Percentiles rank a stretch among this genome's conserved stretches.
Evolutionary conservation across 1,140 invertebrate genomes (phyloP).

Genomic region (Drosophila bipectinata): DNA sequence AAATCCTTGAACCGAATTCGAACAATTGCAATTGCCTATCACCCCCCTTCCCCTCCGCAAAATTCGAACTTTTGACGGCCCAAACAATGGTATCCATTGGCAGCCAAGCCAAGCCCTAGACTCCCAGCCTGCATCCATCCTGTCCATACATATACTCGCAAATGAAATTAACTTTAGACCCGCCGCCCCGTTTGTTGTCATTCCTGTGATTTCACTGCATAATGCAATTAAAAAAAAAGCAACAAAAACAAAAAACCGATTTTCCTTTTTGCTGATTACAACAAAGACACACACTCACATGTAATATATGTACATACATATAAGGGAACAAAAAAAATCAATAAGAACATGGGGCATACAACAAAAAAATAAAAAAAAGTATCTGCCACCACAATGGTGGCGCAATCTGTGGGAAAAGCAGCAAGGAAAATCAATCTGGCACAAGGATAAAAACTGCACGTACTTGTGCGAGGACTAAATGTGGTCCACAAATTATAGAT

Average conservation of each 20-base stretch:
- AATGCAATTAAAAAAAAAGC: conserved; percentile 74
- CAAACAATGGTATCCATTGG: conserved; percentile 33
- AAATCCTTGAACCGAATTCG: conserved; percentile 17
- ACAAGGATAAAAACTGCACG: conserved; percentile 61
- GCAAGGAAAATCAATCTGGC: conserved; percentile 72
- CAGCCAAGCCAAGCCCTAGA: conserved; percentile 10
- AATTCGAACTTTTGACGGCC: conserved; percentile 34
- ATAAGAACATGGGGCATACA: conserved; percentile 48
- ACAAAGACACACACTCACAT: neutral
- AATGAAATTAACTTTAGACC: conserved; percentile 64
- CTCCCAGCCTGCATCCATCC: conserved; percentile 45
- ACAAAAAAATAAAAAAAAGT: conserved; percentile 19
- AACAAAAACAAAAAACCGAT: conserved; percentile 39
- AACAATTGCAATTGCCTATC: conserved; percentile 6
- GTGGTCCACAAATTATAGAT: conserved; percentile 33
- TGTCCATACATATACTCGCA: conserved; percentile 37
- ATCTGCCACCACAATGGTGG: conserved; percentile 43
- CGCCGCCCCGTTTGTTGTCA: neutral
- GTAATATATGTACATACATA: neutral
- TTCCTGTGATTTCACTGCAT: conserved; percentile 64
- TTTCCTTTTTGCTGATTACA: conserved; percentile 49
- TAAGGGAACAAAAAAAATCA: conserved; percentile 51
- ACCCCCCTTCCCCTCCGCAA: neutral
- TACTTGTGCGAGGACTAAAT: conserved; percentile 27
- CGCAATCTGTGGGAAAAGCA: conserved; percentile 18